phyloP scores from a whole-genome alignment of 92 coral and sea anemone species.

The Meandrina meandrites region DNA sequence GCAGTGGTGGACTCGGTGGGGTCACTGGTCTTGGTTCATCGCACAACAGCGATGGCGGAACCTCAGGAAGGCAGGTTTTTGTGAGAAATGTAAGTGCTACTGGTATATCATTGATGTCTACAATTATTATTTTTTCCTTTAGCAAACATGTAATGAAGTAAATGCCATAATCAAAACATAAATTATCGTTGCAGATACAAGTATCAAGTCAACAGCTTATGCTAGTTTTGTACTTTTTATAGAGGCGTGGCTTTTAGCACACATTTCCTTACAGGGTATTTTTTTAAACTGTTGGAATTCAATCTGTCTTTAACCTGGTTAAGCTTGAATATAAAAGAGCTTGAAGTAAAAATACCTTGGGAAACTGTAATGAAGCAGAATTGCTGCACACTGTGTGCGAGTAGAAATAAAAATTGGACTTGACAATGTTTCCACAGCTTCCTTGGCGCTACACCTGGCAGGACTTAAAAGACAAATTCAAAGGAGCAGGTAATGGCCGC shows the following conservation, averaged over 20 bases:
- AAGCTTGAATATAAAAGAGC: not conserved
- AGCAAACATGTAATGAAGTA: too few relatives aligned
- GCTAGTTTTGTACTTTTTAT: not conserved
- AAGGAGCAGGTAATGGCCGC: slow-evolving; percentile 88
- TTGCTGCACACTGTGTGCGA: not conserved
- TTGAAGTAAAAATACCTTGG: not conserved
- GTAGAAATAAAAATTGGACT: not conserved
- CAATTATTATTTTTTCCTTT: too few relatives aligned
- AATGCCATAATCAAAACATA: too few relatives aligned
- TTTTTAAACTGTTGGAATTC: not conserved
- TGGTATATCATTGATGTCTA: not conserved
- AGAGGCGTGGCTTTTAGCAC: not conserved
- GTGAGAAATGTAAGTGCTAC: slow-evolving; percentile 90
- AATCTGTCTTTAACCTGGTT: not conserved
- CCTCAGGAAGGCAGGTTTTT: slow-evolving; percentile 88
- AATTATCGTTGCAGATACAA: too few relatives aligned
- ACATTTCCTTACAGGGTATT: not conserved
- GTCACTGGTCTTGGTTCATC: slow-evolving; percentile 34
- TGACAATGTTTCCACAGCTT: slow-evolving; percentile 58
- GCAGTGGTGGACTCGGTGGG: not conserved
- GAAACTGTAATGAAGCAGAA: not conserved
- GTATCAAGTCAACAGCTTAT: too few relatives aligned
- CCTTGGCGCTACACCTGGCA: slow-evolving; percentile 99
- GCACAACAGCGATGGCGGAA: slow-evolving; percentile 46
- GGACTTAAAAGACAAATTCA: slow-evolving; percentile 94